Conservation (phyloP, 1,140 invertebrate species). For the Planococcus citri region DNA sequence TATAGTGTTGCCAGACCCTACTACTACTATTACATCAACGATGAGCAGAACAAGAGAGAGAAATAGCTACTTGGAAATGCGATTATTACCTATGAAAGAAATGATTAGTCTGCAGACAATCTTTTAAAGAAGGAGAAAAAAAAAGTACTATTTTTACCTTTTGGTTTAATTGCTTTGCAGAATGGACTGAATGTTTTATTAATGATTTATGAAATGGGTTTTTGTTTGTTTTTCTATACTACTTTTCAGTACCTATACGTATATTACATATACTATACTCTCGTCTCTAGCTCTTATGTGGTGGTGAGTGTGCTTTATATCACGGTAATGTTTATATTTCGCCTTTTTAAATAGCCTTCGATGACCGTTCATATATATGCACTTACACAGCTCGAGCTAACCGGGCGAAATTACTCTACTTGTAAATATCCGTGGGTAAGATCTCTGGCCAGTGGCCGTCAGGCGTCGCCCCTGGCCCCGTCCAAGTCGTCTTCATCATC, state of each 20-base stretch:
- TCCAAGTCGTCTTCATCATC: no score
- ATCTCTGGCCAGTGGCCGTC: no score
- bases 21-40: no score
- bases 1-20: no score
- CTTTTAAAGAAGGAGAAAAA: no score
- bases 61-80: slow-evolving; percentile 16
- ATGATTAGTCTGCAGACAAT: slow-evolving; percentile 18
- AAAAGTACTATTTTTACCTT: neutral
- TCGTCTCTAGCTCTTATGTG: no score
- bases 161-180: slow-evolving; percentile 18
- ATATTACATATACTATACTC: no score
- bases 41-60: neutral
- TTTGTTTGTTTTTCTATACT: neutral
- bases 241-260: neutral
- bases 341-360: neutral
- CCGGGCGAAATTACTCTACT: no score
- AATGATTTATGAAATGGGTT: slow-evolving; percentile 11
- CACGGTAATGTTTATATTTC: slow-evolving; percentile 2
- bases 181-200: slow-evolving; percentile 16
- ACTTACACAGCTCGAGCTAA: no score
- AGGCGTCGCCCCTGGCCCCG: no score
- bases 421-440: no score
- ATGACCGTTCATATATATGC: neutral
- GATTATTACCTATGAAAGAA: slow-evolving; percentile 20
- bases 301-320: neutral